A percentile compares a stretch with the other conserved stretches of the same genome.
Evolutionary conservation across 2,113 vertebrate species (phyloP).

Genomic region (Spheniscus mendiculus): DNA sequence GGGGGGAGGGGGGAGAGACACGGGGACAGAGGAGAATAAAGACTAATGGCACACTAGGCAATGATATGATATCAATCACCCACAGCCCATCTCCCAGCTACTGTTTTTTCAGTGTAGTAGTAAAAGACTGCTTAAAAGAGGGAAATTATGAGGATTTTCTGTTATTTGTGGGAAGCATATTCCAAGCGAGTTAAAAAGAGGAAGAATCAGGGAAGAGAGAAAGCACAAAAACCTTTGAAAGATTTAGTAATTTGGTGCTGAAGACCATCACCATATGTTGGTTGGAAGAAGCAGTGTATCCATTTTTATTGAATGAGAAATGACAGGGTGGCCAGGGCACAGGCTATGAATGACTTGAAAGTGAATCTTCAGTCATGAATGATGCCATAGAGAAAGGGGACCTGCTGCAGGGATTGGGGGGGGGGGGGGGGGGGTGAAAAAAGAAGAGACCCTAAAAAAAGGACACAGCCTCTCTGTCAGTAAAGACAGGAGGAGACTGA

Average conservation of each 20-base stretch:
- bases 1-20: neutral
- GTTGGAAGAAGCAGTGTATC: neutral
- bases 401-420: neutral
- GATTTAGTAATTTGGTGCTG: neutral
- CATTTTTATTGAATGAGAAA: neutral
- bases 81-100: neutral
- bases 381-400: neutral
- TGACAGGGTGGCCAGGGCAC: neutral
- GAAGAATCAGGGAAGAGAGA: neutral
- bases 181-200: neutral
- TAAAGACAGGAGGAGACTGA: neutral
- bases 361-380: neutral
- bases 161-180: neutral
- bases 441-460: too few species aligned
- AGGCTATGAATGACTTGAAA: neutral
- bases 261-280: neutral
- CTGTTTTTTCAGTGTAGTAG: neutral
- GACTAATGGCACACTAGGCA: neutral
- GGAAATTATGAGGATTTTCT: neutral
- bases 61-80: neutral
- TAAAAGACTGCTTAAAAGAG: neutral
- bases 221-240: neutral
- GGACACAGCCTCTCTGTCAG: neutral
- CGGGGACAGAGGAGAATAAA: neutral
- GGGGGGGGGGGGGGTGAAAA: too few species aligned